These are phyloP conservation scores for Fopius arisanus DNA, from an alignment of 1,140 invertebrate genomes.

Conservation along the genomic window DNA sequence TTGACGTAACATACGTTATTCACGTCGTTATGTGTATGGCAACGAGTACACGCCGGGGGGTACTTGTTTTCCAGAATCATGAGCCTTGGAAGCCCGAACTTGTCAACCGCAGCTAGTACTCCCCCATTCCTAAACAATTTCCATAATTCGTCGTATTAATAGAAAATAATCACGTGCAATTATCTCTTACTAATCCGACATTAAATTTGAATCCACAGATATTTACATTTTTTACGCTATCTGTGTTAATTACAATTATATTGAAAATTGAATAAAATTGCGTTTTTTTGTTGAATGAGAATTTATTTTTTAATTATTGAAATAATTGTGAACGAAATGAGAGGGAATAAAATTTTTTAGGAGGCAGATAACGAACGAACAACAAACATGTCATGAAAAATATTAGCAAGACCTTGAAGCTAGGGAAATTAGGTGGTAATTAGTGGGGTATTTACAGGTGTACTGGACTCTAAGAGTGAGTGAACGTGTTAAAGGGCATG, in stretches of 20 bases:
- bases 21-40: background rate
- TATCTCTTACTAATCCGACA: too few species aligned
- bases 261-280: too few species aligned
- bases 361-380: too few species aligned
- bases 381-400: background rate
- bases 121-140: constrained; percentile 20
- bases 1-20: background rate
- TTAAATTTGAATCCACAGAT: too few species aligned
- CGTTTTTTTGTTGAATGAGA: too few species aligned
- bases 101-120: constrained; percentile 14
- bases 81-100: background rate
- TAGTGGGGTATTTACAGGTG: constrained; percentile 44
- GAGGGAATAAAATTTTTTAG: too few species aligned
- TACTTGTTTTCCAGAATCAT: background rate
- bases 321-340: too few species aligned
- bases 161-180: too few species aligned
- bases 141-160: too few species aligned
- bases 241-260: too few species aligned
- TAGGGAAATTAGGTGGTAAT: constrained; percentile 47
- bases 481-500: background rate
- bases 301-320: too few species aligned
- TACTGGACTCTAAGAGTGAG: constrained; percentile 18
- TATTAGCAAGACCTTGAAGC: background rate
- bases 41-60: background rate
- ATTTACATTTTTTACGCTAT: too few species aligned